A percentile compares a stretch with the other conserved stretches of the same genome.
Conservation (phyloP, 2,113 vertebrate species). For the Colinus virginianus region DNA sequence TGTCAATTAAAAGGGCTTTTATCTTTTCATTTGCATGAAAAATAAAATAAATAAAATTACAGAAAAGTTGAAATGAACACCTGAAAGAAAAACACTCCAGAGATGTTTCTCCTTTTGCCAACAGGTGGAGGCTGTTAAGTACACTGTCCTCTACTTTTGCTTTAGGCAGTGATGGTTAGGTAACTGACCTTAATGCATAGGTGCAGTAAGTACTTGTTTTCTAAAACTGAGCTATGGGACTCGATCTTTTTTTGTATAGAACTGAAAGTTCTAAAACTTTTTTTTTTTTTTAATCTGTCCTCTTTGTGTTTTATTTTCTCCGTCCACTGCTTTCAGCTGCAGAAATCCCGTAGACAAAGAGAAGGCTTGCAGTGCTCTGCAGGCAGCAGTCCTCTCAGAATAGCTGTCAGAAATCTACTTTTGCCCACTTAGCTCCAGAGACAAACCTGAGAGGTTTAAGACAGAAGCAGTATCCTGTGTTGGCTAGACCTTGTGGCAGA, state of each 20-base stretch:
- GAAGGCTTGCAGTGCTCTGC: background rate
- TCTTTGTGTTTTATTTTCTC: background rate
- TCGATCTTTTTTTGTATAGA: background rate
- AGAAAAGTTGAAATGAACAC: background rate
- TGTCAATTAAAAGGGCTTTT: background rate
- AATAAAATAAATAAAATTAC: constrained; percentile 7
- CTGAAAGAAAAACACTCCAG: background rate
- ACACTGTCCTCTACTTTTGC: background rate
- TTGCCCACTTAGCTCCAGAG: background rate
- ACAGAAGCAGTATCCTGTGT: background rate
- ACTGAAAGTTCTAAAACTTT: background rate
- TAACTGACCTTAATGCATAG: background rate
- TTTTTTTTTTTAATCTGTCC: background rate
- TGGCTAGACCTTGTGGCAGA: background rate
- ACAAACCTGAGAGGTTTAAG: background rate
- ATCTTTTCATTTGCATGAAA: background rate
- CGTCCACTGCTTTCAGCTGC: background rate
- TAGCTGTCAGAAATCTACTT: background rate
- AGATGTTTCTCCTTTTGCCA: background rate
- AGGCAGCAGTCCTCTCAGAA: background rate
- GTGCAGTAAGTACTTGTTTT: background rate
- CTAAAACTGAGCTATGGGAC: background rate
- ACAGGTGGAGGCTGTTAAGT: background rate
- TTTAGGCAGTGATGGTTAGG: background rate
- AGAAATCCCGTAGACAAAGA: background rate